Evolutionary conservation across 1,140 invertebrate species (phyloP), one percentile per base, ranked within the genome.

Genomic region (Drosophila virilis): DNA sequence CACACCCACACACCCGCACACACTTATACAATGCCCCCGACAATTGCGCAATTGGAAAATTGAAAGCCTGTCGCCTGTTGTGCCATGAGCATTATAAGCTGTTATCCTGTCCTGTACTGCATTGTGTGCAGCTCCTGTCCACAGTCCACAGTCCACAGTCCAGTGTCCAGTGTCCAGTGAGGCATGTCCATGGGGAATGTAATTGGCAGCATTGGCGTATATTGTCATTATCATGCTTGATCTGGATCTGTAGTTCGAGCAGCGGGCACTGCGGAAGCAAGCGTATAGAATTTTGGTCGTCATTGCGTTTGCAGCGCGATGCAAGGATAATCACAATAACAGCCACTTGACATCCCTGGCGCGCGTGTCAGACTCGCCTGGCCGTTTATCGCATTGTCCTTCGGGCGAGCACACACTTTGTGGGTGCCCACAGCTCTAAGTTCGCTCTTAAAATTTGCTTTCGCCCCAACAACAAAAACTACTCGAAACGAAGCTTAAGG

Each of bases 161-260:
- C 55, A 43, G 48, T 42, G 9, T 37, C 32, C 22, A 5, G 22
- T 28, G 15, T 8, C 38, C 55, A 43, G 48, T 42, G 9, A 28
- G 4, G 4, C 22, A 28, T 28, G 46, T 12, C 13, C 13, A 64
- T 37, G 46, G 7, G 10, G 50, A n/a, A 13, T 69, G 57, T 62
- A 70, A 70, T 70, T 54, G 58, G 17, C 67, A 62, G 38, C 75
- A 59, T 9, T 69, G 46, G 40, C 60, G 17, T 62, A 52, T 50
- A 54, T 62, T 54, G 59, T 50, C 60, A 65, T 66, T 66, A 66
- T 66, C 42, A 42, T 50, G 51, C 10, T 48, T 33, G 58, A 70
- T 55, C 51, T 52, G 58, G n/a, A 46, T 43, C 37, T 22, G 46
- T 42, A 13, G 38, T 32, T 50, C 46, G 22, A 55, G 17, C 46